Percentiles rank a stretch among this genome's conserved stretches.
phyloP scores from a whole-genome alignment of 2,888 invertebrate genomes.

The Tachina grossa region DNA sequence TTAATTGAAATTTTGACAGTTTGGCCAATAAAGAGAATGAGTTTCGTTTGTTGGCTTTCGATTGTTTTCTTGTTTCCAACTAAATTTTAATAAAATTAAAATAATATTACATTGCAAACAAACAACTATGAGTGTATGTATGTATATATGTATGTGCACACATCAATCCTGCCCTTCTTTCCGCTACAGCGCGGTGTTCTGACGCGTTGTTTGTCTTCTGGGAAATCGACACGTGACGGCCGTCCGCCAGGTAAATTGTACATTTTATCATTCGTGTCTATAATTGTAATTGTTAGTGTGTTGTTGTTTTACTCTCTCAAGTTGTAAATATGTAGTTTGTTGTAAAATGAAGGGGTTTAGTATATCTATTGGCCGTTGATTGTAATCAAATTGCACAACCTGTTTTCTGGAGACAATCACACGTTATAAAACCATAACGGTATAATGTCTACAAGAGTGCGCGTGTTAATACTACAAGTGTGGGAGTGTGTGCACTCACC shows the following conservation, averaged over 20 bases:
- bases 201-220: constrained; percentile 81
- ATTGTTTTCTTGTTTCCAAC: constrained; percentile 24
- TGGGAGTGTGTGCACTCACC: neutral
- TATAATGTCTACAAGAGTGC: constrained; percentile 45
- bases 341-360: constrained; percentile 70
- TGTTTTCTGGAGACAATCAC: constrained; percentile 74
- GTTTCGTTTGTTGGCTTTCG: constrained; percentile 63
- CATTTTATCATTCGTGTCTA: constrained; percentile 80
- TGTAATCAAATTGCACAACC: constrained; percentile 81
- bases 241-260: constrained; percentile 81
- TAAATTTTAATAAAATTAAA: constrained; percentile 68
- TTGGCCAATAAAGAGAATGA: constrained; percentile 70
- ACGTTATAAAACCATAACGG: constrained; percentile 55
- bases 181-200: constrained; percentile 54
- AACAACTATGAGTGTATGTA: neutral
- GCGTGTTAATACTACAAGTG: constrained; percentile 25
- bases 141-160: neutral
- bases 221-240: constrained; percentile 82
- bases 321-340: constrained; percentile 41
- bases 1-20: constrained; percentile 72
- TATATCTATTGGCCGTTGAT: constrained; percentile 78
- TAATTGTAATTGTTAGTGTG: constrained; percentile 79
- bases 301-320: constrained; percentile 41
- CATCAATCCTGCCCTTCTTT: constrained; percentile 31
- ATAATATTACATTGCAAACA: constrained; percentile 44